Conservation (phyloP, 2,113 vertebrate species). For the Engraulis encrasicolus region DNA sequence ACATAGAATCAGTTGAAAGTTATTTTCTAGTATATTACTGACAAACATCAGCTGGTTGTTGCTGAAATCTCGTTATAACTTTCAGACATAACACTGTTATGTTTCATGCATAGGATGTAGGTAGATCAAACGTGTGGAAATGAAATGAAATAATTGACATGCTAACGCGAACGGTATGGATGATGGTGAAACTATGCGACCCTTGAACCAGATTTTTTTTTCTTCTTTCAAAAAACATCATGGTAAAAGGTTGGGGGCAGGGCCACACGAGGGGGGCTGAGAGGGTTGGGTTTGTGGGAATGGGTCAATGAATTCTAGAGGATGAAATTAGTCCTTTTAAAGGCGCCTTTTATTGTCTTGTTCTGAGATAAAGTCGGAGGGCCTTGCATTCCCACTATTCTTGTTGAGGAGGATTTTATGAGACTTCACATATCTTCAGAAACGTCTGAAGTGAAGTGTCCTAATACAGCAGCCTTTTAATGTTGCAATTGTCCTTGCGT, state of each 20-base stretch:
- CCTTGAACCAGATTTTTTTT: constrained; percentile 5
- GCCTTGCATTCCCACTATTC: background rate
- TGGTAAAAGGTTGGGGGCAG: constrained; percentile 13
- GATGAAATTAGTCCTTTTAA: background rate
- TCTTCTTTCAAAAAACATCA: background rate
- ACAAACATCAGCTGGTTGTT: too few relatives aligned
- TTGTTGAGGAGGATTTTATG: background rate
- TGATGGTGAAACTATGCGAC: constrained; percentile 22
- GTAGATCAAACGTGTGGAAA: background rate
- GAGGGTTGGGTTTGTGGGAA: background rate
- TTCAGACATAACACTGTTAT: too few relatives aligned
- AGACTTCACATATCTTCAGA: background rate
- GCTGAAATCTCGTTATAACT: too few relatives aligned
- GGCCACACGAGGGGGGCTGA: background rate
- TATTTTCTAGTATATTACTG: background rate
- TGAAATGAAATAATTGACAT: background rate
- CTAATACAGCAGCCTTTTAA: background rate
- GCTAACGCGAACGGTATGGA: background rate
- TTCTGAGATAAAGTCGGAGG: background rate
- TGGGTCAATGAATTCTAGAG: background rate
- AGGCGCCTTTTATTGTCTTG: background rate
- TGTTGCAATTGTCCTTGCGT: background rate
- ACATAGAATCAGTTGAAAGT: too few relatives aligned
- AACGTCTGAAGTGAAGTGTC: background rate
- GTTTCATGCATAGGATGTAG: background rate